Base-by-base conservation (phyloP, 2,113 vertebrate genomes). In the Haemorhous mexicanus region DNA sequence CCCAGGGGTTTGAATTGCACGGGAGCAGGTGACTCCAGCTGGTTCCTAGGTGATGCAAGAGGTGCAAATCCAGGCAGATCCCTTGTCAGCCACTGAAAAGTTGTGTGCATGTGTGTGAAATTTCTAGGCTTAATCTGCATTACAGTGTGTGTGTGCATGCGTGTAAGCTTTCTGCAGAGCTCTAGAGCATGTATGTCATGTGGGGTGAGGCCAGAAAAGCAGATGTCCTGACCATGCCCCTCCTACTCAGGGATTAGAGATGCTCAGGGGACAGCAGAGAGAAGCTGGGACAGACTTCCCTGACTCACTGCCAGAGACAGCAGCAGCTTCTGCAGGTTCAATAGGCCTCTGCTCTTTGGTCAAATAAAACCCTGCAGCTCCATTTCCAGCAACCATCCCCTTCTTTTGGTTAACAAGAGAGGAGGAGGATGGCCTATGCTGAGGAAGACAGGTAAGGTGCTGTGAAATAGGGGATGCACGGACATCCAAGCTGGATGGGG, bases 361-460 rank as follows among this genome's bases (percentile, higher is more conserved):
- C 84, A 4, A 68, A 63, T 72, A 44, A 92, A 56, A n/a, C 26
- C 53, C 72, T 74, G 64, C 61, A 78, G 66, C 58, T 96, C 52
- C 32, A 4, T 39, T 86, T 88, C 63, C 73, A 94, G 94, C 80
- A 90, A 61, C 64, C 84, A 79, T 91, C 89, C 87, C 91, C 93
- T 92, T 80, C 80, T 90, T 84, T 67, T 2, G 19, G 46, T 91
- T 95, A 86, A 86, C 39, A 75, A 59, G 83, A 70, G 69, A 67
- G 77, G 91, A 93, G 95, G 74, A 95, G 93, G 88, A 96, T 97
- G 95, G 94, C 95, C 79, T 90, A 62, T 96, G 93, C 95, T 72
- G 95, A 95, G 83, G 95, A 97, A 50, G 92, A 96, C 72, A 96
- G 96, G 95, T 96, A 96, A 96, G 96, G 79, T 30, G 50, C 82